Base-by-base conservation (phyloP, 2,888 invertebrate species). In the Malthinus flaveolus region DNA sequence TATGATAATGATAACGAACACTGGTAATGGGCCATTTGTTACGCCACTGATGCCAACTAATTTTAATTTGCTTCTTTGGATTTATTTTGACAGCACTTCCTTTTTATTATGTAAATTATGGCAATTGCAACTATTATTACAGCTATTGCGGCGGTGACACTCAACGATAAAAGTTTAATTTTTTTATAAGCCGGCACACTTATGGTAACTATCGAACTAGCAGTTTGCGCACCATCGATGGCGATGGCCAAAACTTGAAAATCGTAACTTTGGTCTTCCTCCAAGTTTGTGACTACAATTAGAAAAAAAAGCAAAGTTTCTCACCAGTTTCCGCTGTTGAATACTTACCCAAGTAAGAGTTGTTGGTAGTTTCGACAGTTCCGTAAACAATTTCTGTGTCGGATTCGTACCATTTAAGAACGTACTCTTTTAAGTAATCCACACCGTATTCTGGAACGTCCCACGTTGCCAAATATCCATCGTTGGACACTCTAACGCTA, bases 401-500 rank as follows among this genome's bases (percentile, higher is more conserved):
- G 48, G 85, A 86, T 67, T 84, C 82, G 33, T 69, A 75, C 90
- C 91, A 91, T 69, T 86, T 84, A 36, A 91, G 84, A 5, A 84
- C 79, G 73, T 91, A 91, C 39, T 84, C 77, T 55, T 85, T 80
- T 15, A 88, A 75, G 35, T 78, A 78, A 31, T 84, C 83, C 59
- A 80, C 77, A 0, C 84, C 86, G 56, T 82, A 80, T 23, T 80
- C 80, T 1, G 90, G 89, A 53, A 84, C 84, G 59, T 85, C 82
- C 91, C 91, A 92, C 56, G 87, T 86, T 37, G 94, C 85, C 52
- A 90, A 79, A 76, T 90, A 90, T 23, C 91, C 93, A 61, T 88
- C 88, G 49, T 85, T 85, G 42, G 88, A 86, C 56, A 87, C 83
- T 31, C 85, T 83, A 49, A 90, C 87, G 50, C 85, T 84, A 53